Evolutionary conservation across 2,797 vertebrate genomes (phyloP).

Genomic region (Lepilemur septentrionalis): DNA sequence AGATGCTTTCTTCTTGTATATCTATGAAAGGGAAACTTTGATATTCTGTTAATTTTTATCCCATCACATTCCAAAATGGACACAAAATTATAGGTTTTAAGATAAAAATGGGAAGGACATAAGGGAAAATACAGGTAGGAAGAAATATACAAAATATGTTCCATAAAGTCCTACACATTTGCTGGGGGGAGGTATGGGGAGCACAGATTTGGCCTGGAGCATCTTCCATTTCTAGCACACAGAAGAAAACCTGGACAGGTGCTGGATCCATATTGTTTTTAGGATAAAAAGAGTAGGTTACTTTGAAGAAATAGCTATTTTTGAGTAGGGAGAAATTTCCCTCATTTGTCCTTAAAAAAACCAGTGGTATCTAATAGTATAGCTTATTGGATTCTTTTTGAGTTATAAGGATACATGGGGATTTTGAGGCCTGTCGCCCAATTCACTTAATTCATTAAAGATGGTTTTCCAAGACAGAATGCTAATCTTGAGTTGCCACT

Average conservation of each 20-base stretch:
- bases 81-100: not conserved
- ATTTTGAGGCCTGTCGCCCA: not conserved
- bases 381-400: not conserved
- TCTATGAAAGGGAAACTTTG: not conserved
- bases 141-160: not conserved
- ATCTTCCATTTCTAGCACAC: not conserved
- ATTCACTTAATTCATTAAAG: not conserved
- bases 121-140: not conserved
- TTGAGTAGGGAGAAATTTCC: not conserved
- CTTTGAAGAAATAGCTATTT: not conserved
- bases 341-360: not conserved
- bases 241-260: not conserved
- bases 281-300: not conserved
- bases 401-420: not conserved
- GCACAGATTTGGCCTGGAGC: not conserved
- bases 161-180: not conserved
- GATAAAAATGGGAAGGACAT: not conserved
- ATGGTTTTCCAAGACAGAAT: not conserved
- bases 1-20: not conserved
- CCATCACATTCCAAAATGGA: not conserved
- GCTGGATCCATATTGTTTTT: not conserved
- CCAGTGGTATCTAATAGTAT: not conserved
- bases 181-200: not conserved
- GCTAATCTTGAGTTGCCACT: not conserved
- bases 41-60: not conserved